Base-by-base conservation (phyloP, 2,113 vertebrate genomes). In the Anoura caudifer region DNA sequence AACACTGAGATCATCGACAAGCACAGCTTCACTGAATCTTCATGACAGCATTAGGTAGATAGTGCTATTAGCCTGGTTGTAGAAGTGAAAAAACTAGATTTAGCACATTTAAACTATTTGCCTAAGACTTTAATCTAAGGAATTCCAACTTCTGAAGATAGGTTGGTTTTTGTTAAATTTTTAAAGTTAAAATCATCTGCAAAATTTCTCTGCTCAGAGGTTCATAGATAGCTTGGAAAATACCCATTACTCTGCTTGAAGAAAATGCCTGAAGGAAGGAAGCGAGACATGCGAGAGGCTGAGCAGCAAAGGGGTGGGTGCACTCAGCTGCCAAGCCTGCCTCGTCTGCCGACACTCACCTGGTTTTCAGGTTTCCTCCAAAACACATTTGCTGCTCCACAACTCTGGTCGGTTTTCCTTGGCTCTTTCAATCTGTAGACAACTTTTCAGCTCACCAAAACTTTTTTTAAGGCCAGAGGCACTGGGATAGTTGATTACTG, bases 311-410 rank as follows among this genome's bases (percentile, higher is more conserved):
- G 61, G 3, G 33, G 70, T 31, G 67, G 22, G 20, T 0, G 38
- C 1, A 0, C 76, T 54, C 6, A 63, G 77, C 77, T n/a, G 73
- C 82, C 96, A 72, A 83, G 91, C 41, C 70, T 0, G 2, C 43
- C 91, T 79, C 17, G 63, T 45, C 63, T 65, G 15, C 9, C 0
- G 4, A 70, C 67, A 95, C 97, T 96, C 47, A 98, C 97, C 96
- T 96, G 94, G 54, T 13, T 86, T 88, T 73, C 14, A 47, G 77
- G 70, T 76, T 86, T 80, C 77, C 81, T 94, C 81, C 87, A 77
- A 75, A 91, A 73, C 19, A 54, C 92, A 26, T 63, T 5, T 52
- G 31, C 76, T 16, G 65, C 69, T 65, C 77, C 63, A 38, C 87
- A 54, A 22, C 28, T 15, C 75, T 22, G n/a, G 24, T 2, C 54